Evolutionary conservation across 2,113 vertebrate genomes (phyloP), one percentile per base, ranked within the genome.

Genomic region (Candoia aspera): DNA sequence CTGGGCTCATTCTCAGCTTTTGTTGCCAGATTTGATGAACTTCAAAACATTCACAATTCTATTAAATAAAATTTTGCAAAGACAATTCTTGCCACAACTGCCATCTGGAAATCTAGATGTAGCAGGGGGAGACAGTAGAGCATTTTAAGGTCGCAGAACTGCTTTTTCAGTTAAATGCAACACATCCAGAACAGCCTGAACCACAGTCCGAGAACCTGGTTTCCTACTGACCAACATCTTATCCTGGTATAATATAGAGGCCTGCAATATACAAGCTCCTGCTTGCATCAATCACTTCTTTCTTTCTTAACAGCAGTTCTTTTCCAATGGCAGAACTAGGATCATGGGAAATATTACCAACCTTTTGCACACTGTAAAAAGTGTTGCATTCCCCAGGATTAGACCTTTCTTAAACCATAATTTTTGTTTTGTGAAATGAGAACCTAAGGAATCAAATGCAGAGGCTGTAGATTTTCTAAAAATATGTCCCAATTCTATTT

Each of bases 401-500:
- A 90, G 92, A 94, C 85, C 91, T n/a, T 55, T 93, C 91, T 90
- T 90, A 62, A 95, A 93, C 89, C 91, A 84, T 92, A 46, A 21
- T 49, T 58, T 93, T 93, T 90, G 73, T 62, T 60, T 29, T 86
- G 84, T 91, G 90, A 94, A 95, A 94, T 33, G 92, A 90, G 79
- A 90, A 58, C 83, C 92, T 88, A 79, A 26, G 92, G 92, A 94
- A 93, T 96, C 93, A 90, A 64, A 68, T 79, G 49, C 33, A 24
- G 11, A 88, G 87, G 84, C 68, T 68, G 91, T 92, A 62, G 58
- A 84, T 92, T 93, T 93, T 94, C 90, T 95, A 94, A 95, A 94
- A 95, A 94, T 92, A 92, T 92, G 88, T 86, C 24, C 83, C 57
- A 88, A 73, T 49, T 90, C 91, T 91, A 84, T 90, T 84, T 93